These are phyloP conservation scores for Campoletis raptor DNA, from an alignment of 2,888 invertebrate genomes.

Conservation along the genomic window DNA sequence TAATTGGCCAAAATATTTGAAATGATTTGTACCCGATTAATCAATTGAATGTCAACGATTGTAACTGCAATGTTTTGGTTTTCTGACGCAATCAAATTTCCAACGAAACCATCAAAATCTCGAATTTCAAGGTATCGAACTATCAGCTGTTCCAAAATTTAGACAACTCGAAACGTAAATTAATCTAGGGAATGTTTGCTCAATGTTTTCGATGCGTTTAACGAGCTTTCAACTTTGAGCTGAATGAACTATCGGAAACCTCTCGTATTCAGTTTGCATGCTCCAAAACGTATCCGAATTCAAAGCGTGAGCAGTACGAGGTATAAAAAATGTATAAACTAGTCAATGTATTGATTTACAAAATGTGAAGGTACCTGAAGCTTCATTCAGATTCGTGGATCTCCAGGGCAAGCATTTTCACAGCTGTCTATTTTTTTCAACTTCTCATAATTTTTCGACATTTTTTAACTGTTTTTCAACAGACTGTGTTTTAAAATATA, in stretches of 20 bases:
- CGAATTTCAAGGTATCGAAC: not conserved
- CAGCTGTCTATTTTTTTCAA: not conserved
- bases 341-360: not conserved
- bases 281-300: not conserved
- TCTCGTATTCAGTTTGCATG: not conserved
- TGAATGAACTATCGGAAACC: constrained; percentile 4
- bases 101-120: not conserved
- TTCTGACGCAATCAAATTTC: not conserved
- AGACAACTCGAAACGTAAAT: not conserved
- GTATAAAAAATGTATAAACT: not conserved
- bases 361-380: not conserved
- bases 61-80: not conserved
- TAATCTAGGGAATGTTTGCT: not conserved
- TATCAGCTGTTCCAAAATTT: not conserved
- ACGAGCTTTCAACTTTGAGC: not conserved
- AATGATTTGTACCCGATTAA: not conserved
- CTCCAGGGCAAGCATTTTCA: not conserved
- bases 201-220: not conserved
- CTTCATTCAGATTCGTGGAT: too few species aligned
- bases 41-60: not conserved
- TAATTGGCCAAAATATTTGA: not conserved
- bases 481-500: too few species aligned
- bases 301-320: not conserved
- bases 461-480: not conserved
- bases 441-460: not conserved